These are phyloP conservation scores for Pelecanoides urinatrix DNA, from an alignment of 2,113 vertebrate genomes.

Conservation along the genomic window DNA sequence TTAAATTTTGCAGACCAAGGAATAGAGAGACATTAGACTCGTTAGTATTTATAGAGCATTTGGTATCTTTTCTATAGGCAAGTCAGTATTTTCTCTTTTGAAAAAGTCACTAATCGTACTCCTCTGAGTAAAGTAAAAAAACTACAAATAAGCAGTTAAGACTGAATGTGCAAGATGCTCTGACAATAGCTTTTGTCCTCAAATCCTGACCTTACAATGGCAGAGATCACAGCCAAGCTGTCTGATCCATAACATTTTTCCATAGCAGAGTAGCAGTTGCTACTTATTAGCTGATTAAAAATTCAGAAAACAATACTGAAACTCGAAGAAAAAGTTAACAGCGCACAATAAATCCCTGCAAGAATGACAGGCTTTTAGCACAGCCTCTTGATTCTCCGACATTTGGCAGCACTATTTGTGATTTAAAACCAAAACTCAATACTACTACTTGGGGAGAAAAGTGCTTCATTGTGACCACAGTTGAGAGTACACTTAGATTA, in stretches of 20 bases:
- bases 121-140: not conserved
- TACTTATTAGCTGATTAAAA: not conserved
- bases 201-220: not conserved
- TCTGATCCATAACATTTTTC: not conserved
- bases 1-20: slow-evolving; percentile 4
- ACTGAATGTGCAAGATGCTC: not conserved
- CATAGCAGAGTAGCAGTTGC: not conserved
- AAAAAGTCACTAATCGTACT: not conserved
- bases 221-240: not conserved
- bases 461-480: not conserved
- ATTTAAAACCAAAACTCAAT: not conserved
- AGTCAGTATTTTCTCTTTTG: not conserved
- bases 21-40: not conserved
- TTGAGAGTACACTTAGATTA: not conserved
- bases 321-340: not conserved
- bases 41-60: not conserved
- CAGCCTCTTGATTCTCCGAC: not conserved
- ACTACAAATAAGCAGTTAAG: not conserved
- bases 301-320: not conserved
- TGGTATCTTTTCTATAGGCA: not conserved
- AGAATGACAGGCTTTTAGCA: not conserved
- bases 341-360: not conserved
- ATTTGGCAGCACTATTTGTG: not conserved
- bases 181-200: not conserved
- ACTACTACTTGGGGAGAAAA: not conserved